Conservation (phyloP, 2,113 vertebrate genomes). For the Coracopsis vasa region DNA sequence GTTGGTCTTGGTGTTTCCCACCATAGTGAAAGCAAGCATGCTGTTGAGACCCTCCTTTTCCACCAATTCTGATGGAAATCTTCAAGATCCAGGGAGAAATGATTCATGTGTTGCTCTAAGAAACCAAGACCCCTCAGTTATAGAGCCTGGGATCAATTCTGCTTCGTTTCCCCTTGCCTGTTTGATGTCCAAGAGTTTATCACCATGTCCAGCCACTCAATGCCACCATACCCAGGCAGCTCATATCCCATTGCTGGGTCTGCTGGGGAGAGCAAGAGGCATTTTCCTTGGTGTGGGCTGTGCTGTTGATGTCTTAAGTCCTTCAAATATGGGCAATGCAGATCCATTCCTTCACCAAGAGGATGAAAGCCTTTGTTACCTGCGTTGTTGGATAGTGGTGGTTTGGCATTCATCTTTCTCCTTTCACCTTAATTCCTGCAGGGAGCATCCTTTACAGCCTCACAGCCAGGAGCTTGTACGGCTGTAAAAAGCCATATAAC, state of each 20-base stretch:
- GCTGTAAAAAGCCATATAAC: background rate
- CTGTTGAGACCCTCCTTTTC: background rate
- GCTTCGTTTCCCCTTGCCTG: background rate
- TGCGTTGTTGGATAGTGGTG: fast-evolving
- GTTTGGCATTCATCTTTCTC: background rate
- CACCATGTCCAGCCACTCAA: background rate
- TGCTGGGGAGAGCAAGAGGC: too few species aligned
- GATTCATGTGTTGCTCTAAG: background rate
- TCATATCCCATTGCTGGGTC: background rate
- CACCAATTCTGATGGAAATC: background rate
- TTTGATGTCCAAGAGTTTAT: background rate
- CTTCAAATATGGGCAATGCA: background rate
- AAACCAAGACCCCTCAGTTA: background rate
- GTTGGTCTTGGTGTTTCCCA: background rate
- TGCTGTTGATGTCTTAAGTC: background rate
- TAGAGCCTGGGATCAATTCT: background rate
- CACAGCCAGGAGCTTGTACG: fast-evolving
- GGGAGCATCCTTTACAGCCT: background rate
- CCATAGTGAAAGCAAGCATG: background rate
- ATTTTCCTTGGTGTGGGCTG: background rate
- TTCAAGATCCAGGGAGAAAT: background rate
- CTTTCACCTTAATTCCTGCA: background rate
- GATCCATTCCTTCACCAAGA: background rate
- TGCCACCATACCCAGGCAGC: background rate
- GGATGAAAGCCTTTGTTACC: background rate